These are phyloP conservation scores for Mustelus asterias DNA, from an alignment of 2,113 vertebrate species.

Conservation along the genomic window DNA sequence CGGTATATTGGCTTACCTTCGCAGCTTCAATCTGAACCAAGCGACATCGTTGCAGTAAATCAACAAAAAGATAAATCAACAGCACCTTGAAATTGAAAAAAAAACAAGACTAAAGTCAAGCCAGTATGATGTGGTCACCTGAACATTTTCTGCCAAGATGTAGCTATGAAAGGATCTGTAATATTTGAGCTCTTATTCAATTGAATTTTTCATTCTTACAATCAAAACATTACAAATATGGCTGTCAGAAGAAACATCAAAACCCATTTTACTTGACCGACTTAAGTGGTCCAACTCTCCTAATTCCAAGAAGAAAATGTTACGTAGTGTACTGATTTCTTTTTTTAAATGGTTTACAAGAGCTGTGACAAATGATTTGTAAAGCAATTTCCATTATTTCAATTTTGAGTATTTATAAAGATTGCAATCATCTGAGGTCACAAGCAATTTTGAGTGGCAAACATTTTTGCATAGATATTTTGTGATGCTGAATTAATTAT, in stretches of 20 bases:
- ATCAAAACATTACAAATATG: neutral
- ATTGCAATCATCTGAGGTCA: neutral
- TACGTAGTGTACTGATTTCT: neutral
- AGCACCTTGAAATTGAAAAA: constrained; percentile 46
- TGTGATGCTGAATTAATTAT: neutral
- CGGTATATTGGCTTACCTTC: constrained; percentile 45
- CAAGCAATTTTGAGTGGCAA: neutral
- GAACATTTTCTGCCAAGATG: neutral
- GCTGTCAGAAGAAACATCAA: neutral
- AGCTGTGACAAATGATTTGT: neutral
- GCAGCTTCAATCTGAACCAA: constrained; percentile 52
- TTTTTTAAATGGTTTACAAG: neutral
- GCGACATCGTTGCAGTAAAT: constrained; percentile 59
- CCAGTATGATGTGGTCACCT: neutral
- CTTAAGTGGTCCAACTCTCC: neutral
- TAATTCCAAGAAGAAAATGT: neutral
- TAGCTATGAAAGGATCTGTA: neutral
- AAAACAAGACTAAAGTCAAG: neutral
- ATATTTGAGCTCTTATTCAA: neutral
- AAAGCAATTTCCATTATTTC: neutral
- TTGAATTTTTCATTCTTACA: neutral
- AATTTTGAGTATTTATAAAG: neutral
- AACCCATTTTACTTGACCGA: neutral
- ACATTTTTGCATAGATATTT: neutral
- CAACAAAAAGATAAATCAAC: constrained; percentile 61